Evolutionary conservation across 2,113 vertebrate genomes (phyloP).

Genomic region (Phycodurus eques): DNA sequence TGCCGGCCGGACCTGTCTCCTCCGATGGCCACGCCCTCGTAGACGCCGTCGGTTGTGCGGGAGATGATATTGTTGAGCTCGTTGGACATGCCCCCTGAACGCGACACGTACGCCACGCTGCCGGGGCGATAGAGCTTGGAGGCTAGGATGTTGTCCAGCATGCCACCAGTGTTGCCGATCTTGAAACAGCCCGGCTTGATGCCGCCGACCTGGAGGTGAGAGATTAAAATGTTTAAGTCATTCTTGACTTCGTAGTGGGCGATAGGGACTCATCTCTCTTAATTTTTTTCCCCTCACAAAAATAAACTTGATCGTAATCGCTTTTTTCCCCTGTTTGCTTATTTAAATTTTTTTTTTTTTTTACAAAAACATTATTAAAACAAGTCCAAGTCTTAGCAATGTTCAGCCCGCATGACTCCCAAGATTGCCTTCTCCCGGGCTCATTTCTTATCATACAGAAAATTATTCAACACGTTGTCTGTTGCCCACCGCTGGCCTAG

Average conservation of each 20-base stretch:
- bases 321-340: no score
- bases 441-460: no score
- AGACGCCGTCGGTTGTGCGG: slow-evolving; percentile 90
- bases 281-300: no score
- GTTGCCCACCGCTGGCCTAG: no score
- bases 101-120: slow-evolving; percentile 93
- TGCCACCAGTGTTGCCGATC: slow-evolving; percentile 96
- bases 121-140: slow-evolving; percentile 96
- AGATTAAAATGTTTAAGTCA: background rate
- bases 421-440: no score
- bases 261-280: no score
- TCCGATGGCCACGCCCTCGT: slow-evolving; percentile 94
- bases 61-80: slow-evolving; percentile 99
- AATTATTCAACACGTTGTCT: no score
- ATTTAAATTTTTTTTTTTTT: no score
- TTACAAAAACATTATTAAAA: no score
- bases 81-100: slow-evolving; percentile 97
- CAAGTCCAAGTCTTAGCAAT: no score
- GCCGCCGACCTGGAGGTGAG: slow-evolving; percentile 83
- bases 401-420: no score
- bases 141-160: slow-evolving; percentile 97
- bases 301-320: no score
- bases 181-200: slow-evolving; percentile 98
- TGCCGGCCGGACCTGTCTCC: slow-evolving; percentile 83
- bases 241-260: background rate